Conservation (phyloP, 2,113 vertebrate genomes). For the Camelus bactrianus region DNA sequence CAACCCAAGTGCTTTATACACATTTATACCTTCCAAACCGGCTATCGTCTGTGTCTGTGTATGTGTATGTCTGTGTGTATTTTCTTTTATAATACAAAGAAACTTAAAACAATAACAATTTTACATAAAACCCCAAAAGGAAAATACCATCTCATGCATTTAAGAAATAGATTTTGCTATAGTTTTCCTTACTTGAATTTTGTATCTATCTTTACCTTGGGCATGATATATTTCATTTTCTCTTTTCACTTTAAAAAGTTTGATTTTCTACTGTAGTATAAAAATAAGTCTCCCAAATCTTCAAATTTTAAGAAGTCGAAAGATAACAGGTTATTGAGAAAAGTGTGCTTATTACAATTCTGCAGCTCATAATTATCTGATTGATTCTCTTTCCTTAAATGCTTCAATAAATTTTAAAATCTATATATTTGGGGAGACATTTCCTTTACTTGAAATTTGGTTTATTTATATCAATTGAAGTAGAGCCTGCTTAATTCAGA, state of each 20-base stretch:
- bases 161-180: slow-evolving; percentile 23
- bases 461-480: not conserved
- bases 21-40: not conserved
- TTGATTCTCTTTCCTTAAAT: not conserved
- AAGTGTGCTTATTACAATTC: not conserved
- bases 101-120: not conserved
- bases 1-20: not conserved
- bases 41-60: no score
- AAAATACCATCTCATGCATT: not conserved
- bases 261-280: not conserved
- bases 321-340: not conserved
- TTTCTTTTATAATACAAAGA: not conserved
- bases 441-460: not conserved
- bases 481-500: slow-evolving; percentile 20
- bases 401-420: slow-evolving; percentile 16
- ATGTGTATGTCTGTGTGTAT: not conserved
- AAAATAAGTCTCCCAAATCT: not conserved
- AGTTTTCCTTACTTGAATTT: not conserved
- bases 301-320: slow-evolving; percentile 28
- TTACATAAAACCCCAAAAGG: not conserved
- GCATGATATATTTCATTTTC: not conserved
- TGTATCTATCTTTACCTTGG: not conserved
- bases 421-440: not conserved
- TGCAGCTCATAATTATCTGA: not conserved
- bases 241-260: not conserved